Base-by-base conservation (phyloP, 2,888 invertebrate genomes). In the Charanyca ferruginea region DNA sequence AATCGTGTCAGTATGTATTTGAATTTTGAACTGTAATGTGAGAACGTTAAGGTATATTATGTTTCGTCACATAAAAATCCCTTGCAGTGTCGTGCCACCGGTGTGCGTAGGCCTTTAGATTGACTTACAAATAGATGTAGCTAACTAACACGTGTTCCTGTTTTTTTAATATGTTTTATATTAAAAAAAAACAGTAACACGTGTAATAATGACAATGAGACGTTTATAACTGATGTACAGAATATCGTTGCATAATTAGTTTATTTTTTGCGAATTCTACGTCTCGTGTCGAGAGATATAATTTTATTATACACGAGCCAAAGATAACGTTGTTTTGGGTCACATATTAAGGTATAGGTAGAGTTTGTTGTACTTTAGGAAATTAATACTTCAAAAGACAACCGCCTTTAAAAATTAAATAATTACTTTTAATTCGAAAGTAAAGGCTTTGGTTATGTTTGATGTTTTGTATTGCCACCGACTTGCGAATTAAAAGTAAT, bases 141-240 rank as follows among this genome's bases (percentile, higher is more conserved):
- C 18, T 41, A 65, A 65, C 65, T 64, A 68, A 65, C 45, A 47
- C n/a, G n/a, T n/a, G n/a, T n/a, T n/a, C n/a, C n/a, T n/a, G n/a
- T n/a, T n/a, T n/a, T n/a, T n/a, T n/a, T n/a, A n/a, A n/a, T n/a
- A n/a, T n/a, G n/a, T n/a, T n/a, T n/a, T n/a, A n/a, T n/a, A n/a
- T n/a, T n/a, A n/a, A 47, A 4, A 65, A 73, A 58, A 68, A 73
- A 35, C 20, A 28, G 35, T 32, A 45, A 45, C 16, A 20, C 38
- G 9, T 49, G 16, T 63, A 63, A 48, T 44, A 18, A 51, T 44
- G 52, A 45, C 49, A 68, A 47, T 52, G 44, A 51, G 45, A 18
- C 13, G 23, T 63, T 41, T 63, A 20, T 42, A 22, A 7, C 5
- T 70, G 47, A 16, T 20, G 41, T 61, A 70, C 13, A 47, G 45